Evolutionary conservation across 2,888 invertebrate genomes (phyloP).

Genomic region (Agonum fuliginosum): DNA sequence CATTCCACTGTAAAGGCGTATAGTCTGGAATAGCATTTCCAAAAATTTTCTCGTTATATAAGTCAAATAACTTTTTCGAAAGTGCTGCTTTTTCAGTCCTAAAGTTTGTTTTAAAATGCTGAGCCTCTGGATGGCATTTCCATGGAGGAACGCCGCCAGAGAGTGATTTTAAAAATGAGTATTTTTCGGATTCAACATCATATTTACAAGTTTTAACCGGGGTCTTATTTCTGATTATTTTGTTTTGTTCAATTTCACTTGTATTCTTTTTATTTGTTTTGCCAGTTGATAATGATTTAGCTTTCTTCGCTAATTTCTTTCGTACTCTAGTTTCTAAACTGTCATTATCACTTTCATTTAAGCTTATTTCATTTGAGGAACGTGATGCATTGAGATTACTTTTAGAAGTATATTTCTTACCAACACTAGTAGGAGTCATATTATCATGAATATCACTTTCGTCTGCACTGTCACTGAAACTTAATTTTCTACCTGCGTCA

Average conservation of each 20-base stretch:
- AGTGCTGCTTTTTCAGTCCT: constrained; percentile 81
- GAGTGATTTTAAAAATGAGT: constrained; percentile 76
- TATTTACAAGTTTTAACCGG: constrained; percentile 58
- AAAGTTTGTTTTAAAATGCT: constrained; percentile 81
- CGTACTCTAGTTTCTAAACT: constrained; percentile 45
- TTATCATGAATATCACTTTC: constrained; percentile 31
- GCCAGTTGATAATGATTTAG: constrained; percentile 27
- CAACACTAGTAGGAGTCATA: constrained; percentile 7
- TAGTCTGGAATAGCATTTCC: constrained; percentile 80
- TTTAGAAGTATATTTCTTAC: constrained; percentile 46
- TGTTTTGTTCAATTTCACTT: constrained; percentile 24
- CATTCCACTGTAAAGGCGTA: constrained; percentile 86
- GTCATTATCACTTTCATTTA: constrained; percentile 52
- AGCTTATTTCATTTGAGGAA: constrained; percentile 34
- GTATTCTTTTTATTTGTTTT: constrained; percentile 43
- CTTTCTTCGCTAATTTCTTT: constrained; percentile 51
- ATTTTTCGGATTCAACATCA: constrained; percentile 65
- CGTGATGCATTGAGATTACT: constrained; percentile 25
- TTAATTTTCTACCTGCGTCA: constrained; percentile 38
- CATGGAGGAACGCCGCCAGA: constrained; percentile 76
- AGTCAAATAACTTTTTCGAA: constrained; percentile 78
- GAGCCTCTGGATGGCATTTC: constrained; percentile 81
- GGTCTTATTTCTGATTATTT: constrained; percentile 34
- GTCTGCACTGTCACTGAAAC: constrained; percentile 43
- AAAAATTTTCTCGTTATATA: constrained; percentile 87